Evolutionary conservation across 1,140 invertebrate species (phyloP).

Genomic region (Brachionus manjavacas): DNA sequence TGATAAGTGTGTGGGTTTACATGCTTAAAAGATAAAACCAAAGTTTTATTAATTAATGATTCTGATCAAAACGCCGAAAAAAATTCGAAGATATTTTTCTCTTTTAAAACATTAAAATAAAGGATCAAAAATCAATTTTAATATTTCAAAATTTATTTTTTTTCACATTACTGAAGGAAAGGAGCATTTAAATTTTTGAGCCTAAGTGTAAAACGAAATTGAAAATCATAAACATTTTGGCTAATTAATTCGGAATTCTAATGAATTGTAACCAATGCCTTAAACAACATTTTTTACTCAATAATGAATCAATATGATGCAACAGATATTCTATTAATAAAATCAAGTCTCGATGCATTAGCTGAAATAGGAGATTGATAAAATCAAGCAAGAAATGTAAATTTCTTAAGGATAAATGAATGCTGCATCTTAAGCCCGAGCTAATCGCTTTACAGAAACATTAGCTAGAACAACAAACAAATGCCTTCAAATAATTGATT

Average conservation of each 20-base stretch:
- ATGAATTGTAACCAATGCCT: neutral
- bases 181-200: no score
- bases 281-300: constrained; percentile 8
- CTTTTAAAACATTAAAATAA: no score
- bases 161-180: no score
- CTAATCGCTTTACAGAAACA: neutral
- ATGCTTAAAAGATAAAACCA: no score
- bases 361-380: neutral
- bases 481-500: constrained; percentile 1
- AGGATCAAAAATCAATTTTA: no score
- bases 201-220: neutral
- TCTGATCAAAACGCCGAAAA: no score
- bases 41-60: no score
- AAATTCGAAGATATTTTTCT: no score
- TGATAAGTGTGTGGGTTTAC: no score
- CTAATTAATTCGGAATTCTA: neutral
- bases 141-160: no score
- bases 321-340: neutral
- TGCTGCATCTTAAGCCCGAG: neutral
- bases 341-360: neutral
- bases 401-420: neutral
- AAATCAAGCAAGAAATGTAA: neutral
- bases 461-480: constrained; percentile 1
- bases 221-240: neutral
- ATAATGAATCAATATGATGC: neutral